Percentiles rank a stretch among this genome's conserved stretches.
phyloP scores from a whole-genome alignment of 2,797 vertebrate genomes.

The Takifugu rubripes region DNA sequence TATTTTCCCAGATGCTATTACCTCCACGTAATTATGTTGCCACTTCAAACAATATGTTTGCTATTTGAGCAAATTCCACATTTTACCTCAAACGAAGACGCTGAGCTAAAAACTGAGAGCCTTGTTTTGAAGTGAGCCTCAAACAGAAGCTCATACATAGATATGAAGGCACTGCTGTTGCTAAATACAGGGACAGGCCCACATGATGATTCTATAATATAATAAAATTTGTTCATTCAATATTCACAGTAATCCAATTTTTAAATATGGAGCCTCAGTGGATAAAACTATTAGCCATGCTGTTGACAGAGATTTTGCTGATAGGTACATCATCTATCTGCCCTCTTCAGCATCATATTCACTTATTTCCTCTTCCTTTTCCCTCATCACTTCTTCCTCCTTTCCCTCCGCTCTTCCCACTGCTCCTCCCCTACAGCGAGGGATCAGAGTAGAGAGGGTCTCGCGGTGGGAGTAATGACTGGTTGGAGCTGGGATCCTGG shows the following conservation, averaged over 20 bases:
- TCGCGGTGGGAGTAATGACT: conserved; percentile 64
- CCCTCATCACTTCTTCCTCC: conserved; percentile 34
- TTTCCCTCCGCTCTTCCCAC: conserved; percentile 34
- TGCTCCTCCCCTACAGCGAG: conserved; percentile 60
- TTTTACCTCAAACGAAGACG: conserved; percentile 48
- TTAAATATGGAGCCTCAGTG: conserved; percentile 29
- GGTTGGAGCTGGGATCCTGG: conserved; percentile 58
- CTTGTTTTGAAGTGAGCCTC: conserved; percentile 52
- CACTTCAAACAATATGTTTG: conserved; percentile 70
- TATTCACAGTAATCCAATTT: conserved; percentile 46
- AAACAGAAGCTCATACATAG: conserved; percentile 52
- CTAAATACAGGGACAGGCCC: conserved; percentile 36
- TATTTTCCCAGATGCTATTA: conserved; percentile 74
- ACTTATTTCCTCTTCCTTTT: conserved; percentile 6
- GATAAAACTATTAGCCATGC: conserved; percentile 43
- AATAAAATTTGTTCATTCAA: conserved; percentile 46
- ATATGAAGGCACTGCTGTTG: conserved; percentile 36
- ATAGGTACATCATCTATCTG: conserved; percentile 23
- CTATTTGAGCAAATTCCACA: conserved; percentile 62
- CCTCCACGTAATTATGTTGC: conserved; percentile 66
- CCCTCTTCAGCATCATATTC: conserved; percentile 16
- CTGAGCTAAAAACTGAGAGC: conserved; percentile 37
- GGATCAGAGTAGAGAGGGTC: conserved; percentile 68
- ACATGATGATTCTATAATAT: conserved; percentile 41
- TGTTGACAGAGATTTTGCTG: conserved; percentile 40